Evolutionary conservation across 2,113 vertebrate genomes (phyloP), one percentile per base, ranked within the genome.

Genomic region (Cyphomyrus plagiostoma): DNA sequence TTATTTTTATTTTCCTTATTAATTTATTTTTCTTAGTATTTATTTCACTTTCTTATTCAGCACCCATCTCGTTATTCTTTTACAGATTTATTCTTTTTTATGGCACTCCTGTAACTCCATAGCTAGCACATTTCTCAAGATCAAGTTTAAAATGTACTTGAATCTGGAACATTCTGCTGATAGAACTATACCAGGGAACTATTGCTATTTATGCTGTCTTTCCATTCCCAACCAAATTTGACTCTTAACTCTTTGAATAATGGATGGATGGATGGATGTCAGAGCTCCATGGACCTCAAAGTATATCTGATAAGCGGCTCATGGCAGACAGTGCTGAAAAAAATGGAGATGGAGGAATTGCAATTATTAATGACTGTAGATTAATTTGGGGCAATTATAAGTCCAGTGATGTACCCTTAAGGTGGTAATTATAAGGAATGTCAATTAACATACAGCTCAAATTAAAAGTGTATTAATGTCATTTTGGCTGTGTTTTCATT

Each of bases 371-470:
- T 74, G 90, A 90, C 87, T 88, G 21, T 19, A 89, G 88, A 89
- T 77, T 89, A 86, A 86, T 90, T 90, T 89, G 50, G 58, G 80
- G 46, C 88, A 90, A 90, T 90, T 90, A 90, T 90, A 86, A 90
- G 88, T 90, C 88, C 89, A 90, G 15, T 74, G 56, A 70, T 90
- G 56, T 86, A 85, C 52, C 90, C 80, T 89, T 80, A 86, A 90
- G 87, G 90, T 90, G 88, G 90, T 50, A 90, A 85, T 88, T 89
- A 90, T 86, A 84, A 85, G 58, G 49, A 56, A 74, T 17, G 53
- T 84, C 87, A 86, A 85, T 90, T 85, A 88, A 70, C 88, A 89
- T 77, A n/a, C 3, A 35, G 50, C 35, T 56, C 30, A 66, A 70
- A 35, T 77, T 52, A 53, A 88, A 87, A 83, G 50, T 48, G 48